Conservation (phyloP, 2,113 vertebrate genomes). For the Pardalotus punctatus region DNA sequence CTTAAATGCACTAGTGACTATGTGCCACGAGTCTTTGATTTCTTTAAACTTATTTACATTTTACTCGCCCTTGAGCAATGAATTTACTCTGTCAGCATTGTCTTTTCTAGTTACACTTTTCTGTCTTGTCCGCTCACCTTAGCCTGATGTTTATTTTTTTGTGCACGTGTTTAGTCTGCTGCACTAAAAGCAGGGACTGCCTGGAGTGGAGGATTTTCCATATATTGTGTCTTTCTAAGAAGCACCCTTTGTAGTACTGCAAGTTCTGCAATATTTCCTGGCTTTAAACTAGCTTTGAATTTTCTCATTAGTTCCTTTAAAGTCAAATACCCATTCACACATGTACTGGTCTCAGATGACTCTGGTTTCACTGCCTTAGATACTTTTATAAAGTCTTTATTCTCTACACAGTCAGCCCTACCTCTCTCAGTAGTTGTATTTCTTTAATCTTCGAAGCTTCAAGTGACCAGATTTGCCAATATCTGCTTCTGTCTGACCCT, state of each 20-base stretch:
- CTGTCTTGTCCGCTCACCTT: conserved; percentile 58
- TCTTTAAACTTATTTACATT: conserved; percentile 65
- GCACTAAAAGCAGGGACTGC: conserved; percentile 26
- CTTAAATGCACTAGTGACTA: conserved; percentile 55
- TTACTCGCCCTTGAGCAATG: conserved; percentile 31
- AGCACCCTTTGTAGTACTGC: conserved; percentile 1
- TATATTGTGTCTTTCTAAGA: neutral
- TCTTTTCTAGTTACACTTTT: conserved; percentile 54
- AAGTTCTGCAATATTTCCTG: neutral
- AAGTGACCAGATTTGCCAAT: neutral
- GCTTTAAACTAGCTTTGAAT: neutral
- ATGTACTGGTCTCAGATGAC: neutral
- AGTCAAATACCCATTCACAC: neutral
- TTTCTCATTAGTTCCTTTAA: neutral
- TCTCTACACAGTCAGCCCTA: neutral
- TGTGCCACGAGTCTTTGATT: conserved; percentile 54
- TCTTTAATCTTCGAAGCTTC: neutral
- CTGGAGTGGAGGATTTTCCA: conserved; percentile 43
- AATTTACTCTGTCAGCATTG: conserved; percentile 63
- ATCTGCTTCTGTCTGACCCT: neutral
- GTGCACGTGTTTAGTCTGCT: conserved; percentile 19
- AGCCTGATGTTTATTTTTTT: conserved; percentile 49
- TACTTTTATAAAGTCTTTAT: neutral
- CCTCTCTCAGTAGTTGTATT: neutral
- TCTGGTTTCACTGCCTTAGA: neutral